These are phyloP conservation scores for Pelagia noctiluca DNA, from an alignment of 30 jellyfish, hydroid and myxozoan genomes.

Conservation along the genomic window DNA sequence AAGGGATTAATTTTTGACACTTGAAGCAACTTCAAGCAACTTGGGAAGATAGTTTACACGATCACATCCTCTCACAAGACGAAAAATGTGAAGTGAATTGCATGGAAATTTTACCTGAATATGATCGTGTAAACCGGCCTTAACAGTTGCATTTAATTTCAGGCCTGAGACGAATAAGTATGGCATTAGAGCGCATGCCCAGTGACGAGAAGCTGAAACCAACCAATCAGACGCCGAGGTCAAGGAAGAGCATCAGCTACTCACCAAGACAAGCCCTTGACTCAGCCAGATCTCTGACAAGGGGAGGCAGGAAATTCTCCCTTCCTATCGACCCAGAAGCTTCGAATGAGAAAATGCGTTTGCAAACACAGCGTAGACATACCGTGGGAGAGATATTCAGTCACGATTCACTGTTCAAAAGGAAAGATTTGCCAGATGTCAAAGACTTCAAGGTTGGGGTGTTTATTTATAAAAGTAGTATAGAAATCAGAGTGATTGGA, in stretches of 20 bases:
- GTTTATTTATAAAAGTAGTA: neutral
- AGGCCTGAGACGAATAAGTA: conserved; percentile 42
- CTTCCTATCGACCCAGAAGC: neutral
- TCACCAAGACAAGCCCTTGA: neutral
- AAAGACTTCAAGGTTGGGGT: conserved; percentile 39
- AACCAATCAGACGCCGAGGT: neutral
- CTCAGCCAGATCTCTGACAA: neutral
- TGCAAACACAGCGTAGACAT: conserved; percentile 29
- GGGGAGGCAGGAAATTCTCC: conserved; percentile 1
- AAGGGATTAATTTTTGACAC: too few relatives aligned
- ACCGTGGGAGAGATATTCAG: conserved; percentile 45
- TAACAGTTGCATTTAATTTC: neutral
- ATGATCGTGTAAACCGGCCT: too few relatives aligned
- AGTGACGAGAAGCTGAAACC: conserved; percentile 12
- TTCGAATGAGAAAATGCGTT: conserved; percentile 13
- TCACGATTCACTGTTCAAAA: neutral
- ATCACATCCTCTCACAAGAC: too few relatives aligned
- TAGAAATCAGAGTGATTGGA: too few relatives aligned
- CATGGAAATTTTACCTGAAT: too few relatives aligned
- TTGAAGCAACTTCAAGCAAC: too few relatives aligned
- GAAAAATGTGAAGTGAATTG: too few relatives aligned
- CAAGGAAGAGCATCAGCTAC: neutral
- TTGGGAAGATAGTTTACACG: too few relatives aligned
- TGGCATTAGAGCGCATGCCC: conserved; percentile 63
- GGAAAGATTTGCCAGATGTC: neutral